phyloP scores from a whole-genome alignment of 2,113 vertebrate species.

The Cynoglossus semilaevis region DNA sequence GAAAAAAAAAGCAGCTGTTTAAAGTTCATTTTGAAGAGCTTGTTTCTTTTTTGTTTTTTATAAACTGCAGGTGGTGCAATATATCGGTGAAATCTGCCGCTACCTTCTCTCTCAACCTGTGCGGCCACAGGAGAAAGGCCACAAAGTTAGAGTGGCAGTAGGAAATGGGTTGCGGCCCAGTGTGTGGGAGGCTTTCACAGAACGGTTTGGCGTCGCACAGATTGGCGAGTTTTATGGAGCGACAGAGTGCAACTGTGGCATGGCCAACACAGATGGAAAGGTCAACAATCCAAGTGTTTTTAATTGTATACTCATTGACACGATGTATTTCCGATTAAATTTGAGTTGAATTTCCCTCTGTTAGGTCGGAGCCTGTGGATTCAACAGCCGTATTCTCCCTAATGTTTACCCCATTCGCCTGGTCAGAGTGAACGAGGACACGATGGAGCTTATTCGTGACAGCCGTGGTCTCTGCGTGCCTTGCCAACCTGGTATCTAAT shows the following conservation, averaged over 20 bases:
- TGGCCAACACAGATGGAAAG: slow-evolving; percentile 93
- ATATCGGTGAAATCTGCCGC: slow-evolving; percentile 93
- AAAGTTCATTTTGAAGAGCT: no score
- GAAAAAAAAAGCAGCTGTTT: no score
- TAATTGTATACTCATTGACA: not conserved
- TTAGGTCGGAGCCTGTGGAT: slow-evolving; percentile 87
- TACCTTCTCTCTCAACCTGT: slow-evolving; percentile 87
- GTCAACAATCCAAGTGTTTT: slow-evolving; percentile 51
- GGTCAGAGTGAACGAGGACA: slow-evolving; percentile 87
- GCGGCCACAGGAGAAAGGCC: slow-evolving; percentile 75
- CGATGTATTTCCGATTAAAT: slow-evolving; percentile 3
- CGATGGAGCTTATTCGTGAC: slow-evolving; percentile 83
- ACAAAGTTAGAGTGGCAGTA: slow-evolving; percentile 84
- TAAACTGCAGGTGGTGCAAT: slow-evolving; percentile 84
- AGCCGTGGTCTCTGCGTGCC: slow-evolving; percentile 82
- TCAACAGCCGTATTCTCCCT: slow-evolving; percentile 89
- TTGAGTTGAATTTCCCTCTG: slow-evolving; percentile 1
- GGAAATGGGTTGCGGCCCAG: slow-evolving; percentile 87
- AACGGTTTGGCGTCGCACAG: slow-evolving; percentile 82
- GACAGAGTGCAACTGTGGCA: slow-evolving; percentile 94
- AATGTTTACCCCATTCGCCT: slow-evolving; percentile 85
- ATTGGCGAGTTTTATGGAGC: slow-evolving; percentile 94
- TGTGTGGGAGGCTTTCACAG: slow-evolving; percentile 89
- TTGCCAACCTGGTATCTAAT: slow-evolving; percentile 80
- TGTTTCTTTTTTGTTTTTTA: not conserved